These are phyloP conservation scores for Carterocephalus palaemon DNA, from an alignment of 2,888 invertebrate species.

Conservation along the genomic window DNA sequence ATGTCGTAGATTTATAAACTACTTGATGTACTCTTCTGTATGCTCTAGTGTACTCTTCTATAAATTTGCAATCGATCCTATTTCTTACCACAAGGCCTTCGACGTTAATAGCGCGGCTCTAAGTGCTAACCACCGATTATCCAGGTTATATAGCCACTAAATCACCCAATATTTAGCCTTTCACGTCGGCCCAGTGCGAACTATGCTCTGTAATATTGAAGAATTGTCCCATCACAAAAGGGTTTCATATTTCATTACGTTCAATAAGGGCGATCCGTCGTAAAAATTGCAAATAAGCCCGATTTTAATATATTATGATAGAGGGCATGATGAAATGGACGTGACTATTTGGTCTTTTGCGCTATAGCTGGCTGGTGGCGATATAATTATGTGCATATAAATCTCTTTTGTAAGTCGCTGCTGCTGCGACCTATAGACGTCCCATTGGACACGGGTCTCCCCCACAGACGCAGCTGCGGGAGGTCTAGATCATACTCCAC, in stretches of 20 bases:
- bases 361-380: no score
- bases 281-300: conserved; percentile 71
- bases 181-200: conserved; percentile 53
- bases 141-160: conserved; percentile 69
- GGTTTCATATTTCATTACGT: conserved; percentile 60
- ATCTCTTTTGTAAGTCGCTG: no score
- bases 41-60: no score
- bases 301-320: conserved; percentile 52
- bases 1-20: no score
- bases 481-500: no score
- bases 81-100: conserved; percentile 33
- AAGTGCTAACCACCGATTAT: conserved; percentile 67
- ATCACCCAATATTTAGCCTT: conserved; percentile 67
- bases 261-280: conserved; percentile 58
- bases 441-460: no score
- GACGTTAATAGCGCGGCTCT: conserved; percentile 47
- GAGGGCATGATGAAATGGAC: conserved; percentile 57
- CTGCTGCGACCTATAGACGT: no score
- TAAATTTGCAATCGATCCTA: no score
- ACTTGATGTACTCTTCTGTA: no score
- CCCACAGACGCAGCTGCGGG: no score
- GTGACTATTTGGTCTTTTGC: no score
- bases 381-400: no score
- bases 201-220: conserved; percentile 77
- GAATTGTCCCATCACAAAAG: conserved; percentile 65